These are phyloP conservation scores for Dermatophagoides farinae DNA, from an alignment of 1,140 invertebrate species.

Conservation along the genomic window DNA sequence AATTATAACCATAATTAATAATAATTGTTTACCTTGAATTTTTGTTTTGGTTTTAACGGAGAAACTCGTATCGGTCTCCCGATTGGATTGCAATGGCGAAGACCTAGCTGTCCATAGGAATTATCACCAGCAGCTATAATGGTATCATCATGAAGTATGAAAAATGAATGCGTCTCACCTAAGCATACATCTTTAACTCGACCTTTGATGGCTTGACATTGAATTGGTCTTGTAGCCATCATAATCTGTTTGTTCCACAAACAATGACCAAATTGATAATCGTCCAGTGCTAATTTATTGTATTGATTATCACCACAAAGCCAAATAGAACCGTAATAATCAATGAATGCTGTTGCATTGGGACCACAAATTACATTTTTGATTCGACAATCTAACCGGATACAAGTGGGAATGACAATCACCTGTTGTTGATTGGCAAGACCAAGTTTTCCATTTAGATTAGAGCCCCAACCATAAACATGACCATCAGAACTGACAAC, in stretches of 20 bases:
- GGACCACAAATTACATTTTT: constrained; percentile 37
- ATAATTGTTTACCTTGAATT: not conserved
- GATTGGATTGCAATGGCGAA: not conserved
- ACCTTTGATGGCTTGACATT: not conserved
- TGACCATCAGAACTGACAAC: constrained; percentile 38
- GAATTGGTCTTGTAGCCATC: not conserved
- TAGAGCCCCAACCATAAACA: constrained; percentile 47
- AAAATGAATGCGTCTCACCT: not conserved
- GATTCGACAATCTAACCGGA: constrained; percentile 29
- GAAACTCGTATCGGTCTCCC: not conserved
- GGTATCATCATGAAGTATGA: not conserved
- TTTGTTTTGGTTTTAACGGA: not conserved
- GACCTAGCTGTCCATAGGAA: not conserved
- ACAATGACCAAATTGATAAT: constrained; percentile 19
- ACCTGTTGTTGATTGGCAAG: constrained; percentile 34
- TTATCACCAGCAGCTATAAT: constrained; percentile 2
- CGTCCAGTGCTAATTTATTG: constrained; percentile 44
- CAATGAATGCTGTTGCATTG: constrained; percentile 43
- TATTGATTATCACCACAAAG: constrained; percentile 44
- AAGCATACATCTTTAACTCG: not conserved
- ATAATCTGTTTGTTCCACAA: not conserved
- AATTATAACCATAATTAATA: no score
- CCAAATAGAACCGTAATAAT: constrained; percentile 37
- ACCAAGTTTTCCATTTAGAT: constrained; percentile 40
- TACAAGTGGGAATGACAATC: constrained; percentile 27